A percentile compares a stretch with the other conserved stretches of the same genome.
These are phyloP conservation scores for Boloria selene DNA, from an alignment of 2,888 invertebrate species.

Conservation along the genomic window DNA sequence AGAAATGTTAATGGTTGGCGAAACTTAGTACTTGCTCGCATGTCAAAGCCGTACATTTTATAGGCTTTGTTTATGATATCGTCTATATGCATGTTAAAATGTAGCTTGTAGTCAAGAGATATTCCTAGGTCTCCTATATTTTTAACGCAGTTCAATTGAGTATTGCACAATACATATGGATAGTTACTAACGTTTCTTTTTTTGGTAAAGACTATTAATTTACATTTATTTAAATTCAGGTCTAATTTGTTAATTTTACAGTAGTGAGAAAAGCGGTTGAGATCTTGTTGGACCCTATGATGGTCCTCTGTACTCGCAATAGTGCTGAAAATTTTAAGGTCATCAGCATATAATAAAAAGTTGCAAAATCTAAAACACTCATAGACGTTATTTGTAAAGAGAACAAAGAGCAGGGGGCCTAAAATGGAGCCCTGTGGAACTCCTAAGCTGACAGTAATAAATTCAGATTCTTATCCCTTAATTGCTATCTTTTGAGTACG, in stretches of 20 bases:
- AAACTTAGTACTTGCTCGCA: background rate
- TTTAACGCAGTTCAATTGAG: no score
- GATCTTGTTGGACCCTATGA: conserved; percentile 32
- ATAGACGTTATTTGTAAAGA: conserved; percentile 38
- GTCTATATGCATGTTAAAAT: background rate
- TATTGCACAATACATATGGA: no score
- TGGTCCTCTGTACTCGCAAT: conserved; percentile 23
- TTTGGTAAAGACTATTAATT: conserved; percentile 35
- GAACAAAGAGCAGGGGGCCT: conserved; percentile 37
- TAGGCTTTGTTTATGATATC: conserved; percentile 15
- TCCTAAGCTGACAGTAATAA: conserved; percentile 34
- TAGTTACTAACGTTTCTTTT: no score
- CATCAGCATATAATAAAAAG: conserved; percentile 37
- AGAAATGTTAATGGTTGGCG: no score
- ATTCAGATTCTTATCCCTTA: conserved; percentile 18
- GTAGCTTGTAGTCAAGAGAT: background rate
- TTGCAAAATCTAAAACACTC: conserved; percentile 30
- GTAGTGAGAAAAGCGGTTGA: conserved; percentile 34
- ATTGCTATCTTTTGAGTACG: conserved; percentile 38
- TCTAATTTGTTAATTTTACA: conserved; percentile 34
- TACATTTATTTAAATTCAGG: conserved; percentile 36
- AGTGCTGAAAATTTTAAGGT: conserved; percentile 33
- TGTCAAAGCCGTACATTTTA: conserved; percentile 12
- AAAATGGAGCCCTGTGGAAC: conserved; percentile 42
- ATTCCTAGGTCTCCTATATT: conserved; percentile 28